A percentile compares a stretch with the other conserved stretches of the same genome.
Evolutionary conservation across 92 coral and sea anemone genomes (phyloP).

Genomic region (Pocillopora meandrina): DNA sequence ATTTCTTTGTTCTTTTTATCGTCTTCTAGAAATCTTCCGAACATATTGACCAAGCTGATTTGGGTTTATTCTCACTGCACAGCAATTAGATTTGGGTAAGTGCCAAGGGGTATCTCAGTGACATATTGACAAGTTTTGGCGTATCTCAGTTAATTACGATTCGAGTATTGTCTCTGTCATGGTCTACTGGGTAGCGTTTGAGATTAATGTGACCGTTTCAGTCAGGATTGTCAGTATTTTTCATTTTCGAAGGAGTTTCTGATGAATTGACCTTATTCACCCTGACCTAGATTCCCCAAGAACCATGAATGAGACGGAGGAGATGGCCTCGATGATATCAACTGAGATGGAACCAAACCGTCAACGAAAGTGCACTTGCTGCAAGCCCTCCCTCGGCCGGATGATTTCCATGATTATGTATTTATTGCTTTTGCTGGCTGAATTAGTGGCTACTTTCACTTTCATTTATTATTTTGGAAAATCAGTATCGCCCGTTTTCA

Average conservation of each 20-base stretch:
- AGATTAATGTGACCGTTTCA: not conserved
- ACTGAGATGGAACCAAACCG: not conserved
- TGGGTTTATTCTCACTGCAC: not conserved
- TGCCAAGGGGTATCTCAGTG: not conserved
- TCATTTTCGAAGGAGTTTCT: not conserved
- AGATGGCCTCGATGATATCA: not conserved
- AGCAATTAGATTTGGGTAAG: constrained; percentile 2
- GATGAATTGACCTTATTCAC: not conserved
- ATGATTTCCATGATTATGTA: not conserved
- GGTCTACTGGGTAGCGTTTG: not conserved
- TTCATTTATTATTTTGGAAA: not conserved
- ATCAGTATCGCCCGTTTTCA: too few species aligned
- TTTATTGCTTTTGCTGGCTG: not conserved
- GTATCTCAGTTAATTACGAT: not conserved
- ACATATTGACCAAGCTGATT: not conserved
- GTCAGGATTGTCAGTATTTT: not conserved
- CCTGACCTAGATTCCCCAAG: not conserved
- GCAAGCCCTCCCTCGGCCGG: not conserved
- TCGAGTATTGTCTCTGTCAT: not conserved
- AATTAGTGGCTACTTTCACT: not conserved
- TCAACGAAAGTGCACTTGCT: not conserved
- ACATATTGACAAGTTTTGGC: not conserved
- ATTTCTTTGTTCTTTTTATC: not conserved
- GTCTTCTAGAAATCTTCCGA: not conserved
- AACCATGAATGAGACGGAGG: not conserved